Evolutionary conservation across 2,888 invertebrate species (phyloP).

Genomic region (Ametastegia equiseti): DNA sequence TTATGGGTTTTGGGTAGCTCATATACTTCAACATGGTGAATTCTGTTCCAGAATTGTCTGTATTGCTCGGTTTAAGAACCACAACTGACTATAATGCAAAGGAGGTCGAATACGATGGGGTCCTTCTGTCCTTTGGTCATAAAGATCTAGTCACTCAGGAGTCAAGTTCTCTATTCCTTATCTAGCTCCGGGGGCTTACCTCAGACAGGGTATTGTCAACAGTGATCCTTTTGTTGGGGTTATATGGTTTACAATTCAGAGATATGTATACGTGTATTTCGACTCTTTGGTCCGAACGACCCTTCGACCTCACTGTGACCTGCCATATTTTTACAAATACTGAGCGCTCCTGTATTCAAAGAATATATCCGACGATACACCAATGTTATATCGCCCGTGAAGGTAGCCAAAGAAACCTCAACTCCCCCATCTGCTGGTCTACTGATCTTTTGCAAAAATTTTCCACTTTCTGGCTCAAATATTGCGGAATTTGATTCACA

Average conservation of each 20-base stretch:
- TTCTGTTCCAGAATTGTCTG: slow-evolving; percentile 22
- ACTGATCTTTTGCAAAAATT: too few relatives aligned
- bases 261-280: background rate
- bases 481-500: too few relatives aligned
- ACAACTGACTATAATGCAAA: slow-evolving; percentile 32
- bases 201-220: slow-evolving; percentile 23
- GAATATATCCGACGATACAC: background rate
- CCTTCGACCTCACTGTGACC: slow-evolving; percentile 25
- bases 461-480: too few relatives aligned
- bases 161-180: slow-evolving; percentile 12
- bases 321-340: slow-evolving; percentile 23
- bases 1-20: slow-evolving; percentile 13
- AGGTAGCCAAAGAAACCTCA: too few relatives aligned
- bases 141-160: slow-evolving; percentile 22
- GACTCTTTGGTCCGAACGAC: background rate
- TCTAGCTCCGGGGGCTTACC: slow-evolving; percentile 22
- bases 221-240: slow-evolving; percentile 27
- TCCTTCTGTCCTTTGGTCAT: slow-evolving; percentile 16
- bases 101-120: background rate
- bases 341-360: background rate
- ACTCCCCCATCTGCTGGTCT: too few relatives aligned
- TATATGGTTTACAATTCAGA: slow-evolving; percentile 5
- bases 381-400: background rate
- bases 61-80: slow-evolving; percentile 37
- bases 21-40: background rate